A percentile compares a stretch with the other conserved stretches of the same genome.
phyloP scores from a whole-genome alignment of 2,888 invertebrate genomes.

The Timema cristinae region DNA sequence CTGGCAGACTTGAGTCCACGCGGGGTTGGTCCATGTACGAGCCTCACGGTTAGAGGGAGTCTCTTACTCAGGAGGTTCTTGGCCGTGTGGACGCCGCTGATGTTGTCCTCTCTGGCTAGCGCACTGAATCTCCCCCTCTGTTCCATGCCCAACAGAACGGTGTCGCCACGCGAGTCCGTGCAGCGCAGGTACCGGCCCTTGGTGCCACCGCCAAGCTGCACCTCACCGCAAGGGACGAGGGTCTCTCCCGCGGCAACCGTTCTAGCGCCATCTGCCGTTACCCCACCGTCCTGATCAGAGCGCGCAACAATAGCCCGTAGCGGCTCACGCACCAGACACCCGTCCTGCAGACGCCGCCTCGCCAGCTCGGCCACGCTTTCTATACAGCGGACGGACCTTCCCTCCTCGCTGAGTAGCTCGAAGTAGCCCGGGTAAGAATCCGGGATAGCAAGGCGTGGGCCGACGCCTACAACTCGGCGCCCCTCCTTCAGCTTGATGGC shows the following conservation, averaged over 20 bases:
- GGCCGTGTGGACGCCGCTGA: slow-evolving; percentile 91
- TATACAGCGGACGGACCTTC: slow-evolving; percentile 80
- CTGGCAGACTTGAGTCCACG: slow-evolving; percentile 75
- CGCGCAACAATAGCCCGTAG: slow-evolving; percentile 59
- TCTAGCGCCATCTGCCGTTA: slow-evolving; percentile 63
- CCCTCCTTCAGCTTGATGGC: slow-evolving; percentile 89
- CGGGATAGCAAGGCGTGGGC: slow-evolving; percentile 83
- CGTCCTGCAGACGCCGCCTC: slow-evolving; percentile 61
- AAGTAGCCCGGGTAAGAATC: slow-evolving; percentile 89
- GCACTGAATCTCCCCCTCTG: slow-evolving; percentile 90
- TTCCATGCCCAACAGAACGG: slow-evolving; percentile 76
- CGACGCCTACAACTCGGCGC: slow-evolving; percentile 72
- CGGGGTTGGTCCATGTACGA: slow-evolving; percentile 87
- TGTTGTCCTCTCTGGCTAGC: slow-evolving; percentile 87
- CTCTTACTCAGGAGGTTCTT: slow-evolving; percentile 83
- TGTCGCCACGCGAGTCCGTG: slow-evolving; percentile 78
- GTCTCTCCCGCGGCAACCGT: slow-evolving; percentile 81
- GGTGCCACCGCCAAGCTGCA: slow-evolving; percentile 48
- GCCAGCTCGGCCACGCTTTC: slow-evolving; percentile 83
- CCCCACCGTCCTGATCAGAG: slow-evolving; percentile 51
- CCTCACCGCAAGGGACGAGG: slow-evolving; percentile 72
- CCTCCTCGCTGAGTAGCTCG: slow-evolving; percentile 91
- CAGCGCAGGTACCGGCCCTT: slow-evolving; percentile 82
- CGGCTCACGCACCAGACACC: slow-evolving; percentile 76
- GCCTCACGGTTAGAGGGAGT: slow-evolving; percentile 85